Percentiles rank a stretch among this genome's conserved stretches.
phyloP scores from a whole-genome alignment of 2,797 vertebrate genomes.

The Paedocypris micromegethes region DNA sequence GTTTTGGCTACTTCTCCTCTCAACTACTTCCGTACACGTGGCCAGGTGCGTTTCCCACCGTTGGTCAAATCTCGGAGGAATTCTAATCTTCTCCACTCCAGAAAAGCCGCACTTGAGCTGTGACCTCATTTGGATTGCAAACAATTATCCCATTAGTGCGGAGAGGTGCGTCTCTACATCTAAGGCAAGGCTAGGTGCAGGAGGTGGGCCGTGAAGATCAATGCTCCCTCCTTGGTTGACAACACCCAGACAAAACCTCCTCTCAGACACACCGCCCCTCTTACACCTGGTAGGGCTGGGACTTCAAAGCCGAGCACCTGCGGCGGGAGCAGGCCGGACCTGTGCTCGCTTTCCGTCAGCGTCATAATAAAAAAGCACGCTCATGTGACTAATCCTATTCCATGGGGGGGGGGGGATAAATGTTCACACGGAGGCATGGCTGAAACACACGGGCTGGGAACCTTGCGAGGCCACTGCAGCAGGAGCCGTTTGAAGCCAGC shows the following conservation, averaged over 20 bases:
- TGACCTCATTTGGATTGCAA: slow-evolving; percentile 88
- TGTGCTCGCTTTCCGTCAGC: neutral
- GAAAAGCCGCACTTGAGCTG: slow-evolving; percentile 88
- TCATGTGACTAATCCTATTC: no score
- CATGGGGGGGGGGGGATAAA: neutral
- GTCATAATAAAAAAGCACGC: no score
- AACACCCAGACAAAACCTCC: slow-evolving; percentile 88
- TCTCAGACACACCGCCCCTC: slow-evolving; percentile 85
- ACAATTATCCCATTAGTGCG: slow-evolving; percentile 91
- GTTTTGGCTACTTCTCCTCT: neutral
- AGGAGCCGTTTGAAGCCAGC: slow-evolving; percentile 81
- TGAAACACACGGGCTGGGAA: slow-evolving; percentile 62
- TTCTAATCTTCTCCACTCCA: slow-evolving; percentile 67
- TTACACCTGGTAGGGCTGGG: slow-evolving; percentile 79
- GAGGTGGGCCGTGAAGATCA: slow-evolving; percentile 69
- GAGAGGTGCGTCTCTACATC: slow-evolving; percentile 73
- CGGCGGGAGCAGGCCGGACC: slow-evolving; percentile 54
- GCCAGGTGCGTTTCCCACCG: slow-evolving; percentile 28
- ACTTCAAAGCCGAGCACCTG: slow-evolving; percentile 74
- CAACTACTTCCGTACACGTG: neutral
- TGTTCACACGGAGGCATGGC: slow-evolving; percentile 22
- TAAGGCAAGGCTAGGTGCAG: slow-evolving; percentile 55
- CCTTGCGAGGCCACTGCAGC: slow-evolving; percentile 67
- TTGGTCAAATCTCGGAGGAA: slow-evolving; percentile 39
- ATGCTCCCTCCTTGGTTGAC: slow-evolving; percentile 81